A percentile compares a stretch with the other conserved stretches of the same genome.
Conservation (phyloP, 2,888 invertebrate genomes). For the Elegia similella region DNA sequence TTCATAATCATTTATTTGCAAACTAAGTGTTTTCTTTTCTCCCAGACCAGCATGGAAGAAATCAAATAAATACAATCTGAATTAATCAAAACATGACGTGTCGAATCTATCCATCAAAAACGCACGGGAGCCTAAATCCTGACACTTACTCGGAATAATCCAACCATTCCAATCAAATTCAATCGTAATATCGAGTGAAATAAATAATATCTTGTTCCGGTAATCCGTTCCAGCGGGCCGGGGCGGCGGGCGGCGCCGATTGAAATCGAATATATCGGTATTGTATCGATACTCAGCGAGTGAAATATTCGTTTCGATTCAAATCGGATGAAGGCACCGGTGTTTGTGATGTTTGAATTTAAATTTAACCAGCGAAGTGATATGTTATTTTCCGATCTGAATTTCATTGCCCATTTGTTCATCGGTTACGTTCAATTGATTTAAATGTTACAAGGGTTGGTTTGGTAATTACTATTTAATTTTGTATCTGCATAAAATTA, state of each 20-base stretch:
- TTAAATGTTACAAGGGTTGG: not conserved
- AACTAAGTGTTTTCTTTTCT: too few species aligned
- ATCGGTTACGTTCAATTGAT: not conserved
- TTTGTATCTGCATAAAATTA: too few species aligned
- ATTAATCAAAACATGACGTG: not conserved
- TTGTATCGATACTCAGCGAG: constrained; percentile 1
- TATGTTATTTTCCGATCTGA: constrained; percentile 1
- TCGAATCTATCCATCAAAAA: not conserved
- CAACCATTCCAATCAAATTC: constrained; percentile 1
- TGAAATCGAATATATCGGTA: constrained; percentile 10
- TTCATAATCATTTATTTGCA: too few species aligned
- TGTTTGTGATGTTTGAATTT: constrained; percentile 13
- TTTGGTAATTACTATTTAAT: too few species aligned
- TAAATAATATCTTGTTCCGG: constrained; percentile 10
- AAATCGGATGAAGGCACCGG: constrained; percentile 10
- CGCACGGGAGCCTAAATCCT: not conserved
- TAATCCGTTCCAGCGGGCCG: constrained; percentile 5
- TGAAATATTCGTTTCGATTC: constrained; percentile 12
- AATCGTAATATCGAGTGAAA: constrained; percentile 7
- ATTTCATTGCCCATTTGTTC: not conserved
- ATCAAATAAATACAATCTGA: too few species aligned
- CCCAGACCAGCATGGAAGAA: too few species aligned
- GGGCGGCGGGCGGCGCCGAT: not conserved
- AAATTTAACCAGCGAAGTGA: constrained; percentile 12
- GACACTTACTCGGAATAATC: not conserved